Conservation (phyloP, 2,888 invertebrate species). For the Mesochorus sp. region DNA sequence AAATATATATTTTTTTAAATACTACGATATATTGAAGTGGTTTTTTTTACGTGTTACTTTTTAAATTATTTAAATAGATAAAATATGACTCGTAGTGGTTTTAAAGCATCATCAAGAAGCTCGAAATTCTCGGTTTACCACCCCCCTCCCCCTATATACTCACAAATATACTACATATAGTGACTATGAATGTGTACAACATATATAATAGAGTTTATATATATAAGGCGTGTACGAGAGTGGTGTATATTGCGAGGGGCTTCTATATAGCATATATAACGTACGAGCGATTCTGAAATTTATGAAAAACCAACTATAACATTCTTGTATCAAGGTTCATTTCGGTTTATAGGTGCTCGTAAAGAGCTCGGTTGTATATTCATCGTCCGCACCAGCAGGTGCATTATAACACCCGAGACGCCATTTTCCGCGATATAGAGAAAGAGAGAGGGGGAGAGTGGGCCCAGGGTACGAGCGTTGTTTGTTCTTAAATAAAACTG, state of each 20-base stretch:
- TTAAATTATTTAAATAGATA: no score
- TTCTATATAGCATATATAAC: conserved; percentile 6
- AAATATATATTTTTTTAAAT: no score
- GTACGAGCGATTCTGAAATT: conserved; percentile 67
- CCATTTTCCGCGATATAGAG: background rate
- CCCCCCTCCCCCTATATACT: background rate
- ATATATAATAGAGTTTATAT: conserved; percentile 4
- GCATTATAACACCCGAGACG: conserved; percentile 71
- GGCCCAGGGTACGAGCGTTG: conserved; percentile 41
- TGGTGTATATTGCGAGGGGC: background rate
- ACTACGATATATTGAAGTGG: no score
- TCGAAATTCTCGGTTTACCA: background rate
- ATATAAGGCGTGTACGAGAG: background rate
- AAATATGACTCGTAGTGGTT: no score
- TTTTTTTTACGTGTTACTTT: no score
- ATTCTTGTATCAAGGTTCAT: conserved; percentile 77
- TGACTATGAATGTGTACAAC: background rate
- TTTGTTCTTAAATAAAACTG: conserved; percentile 71
- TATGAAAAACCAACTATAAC: conserved; percentile 76
- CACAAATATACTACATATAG: background rate
- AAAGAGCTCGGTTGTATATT: conserved; percentile 69
- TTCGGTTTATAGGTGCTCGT: conserved; percentile 75
- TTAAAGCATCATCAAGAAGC: no score
- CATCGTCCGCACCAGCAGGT: conserved; percentile 69
- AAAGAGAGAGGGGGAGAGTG: no score